phyloP scores from a whole-genome alignment of 1,140 invertebrate species.

The Hypsibius dujardini region DNA sequence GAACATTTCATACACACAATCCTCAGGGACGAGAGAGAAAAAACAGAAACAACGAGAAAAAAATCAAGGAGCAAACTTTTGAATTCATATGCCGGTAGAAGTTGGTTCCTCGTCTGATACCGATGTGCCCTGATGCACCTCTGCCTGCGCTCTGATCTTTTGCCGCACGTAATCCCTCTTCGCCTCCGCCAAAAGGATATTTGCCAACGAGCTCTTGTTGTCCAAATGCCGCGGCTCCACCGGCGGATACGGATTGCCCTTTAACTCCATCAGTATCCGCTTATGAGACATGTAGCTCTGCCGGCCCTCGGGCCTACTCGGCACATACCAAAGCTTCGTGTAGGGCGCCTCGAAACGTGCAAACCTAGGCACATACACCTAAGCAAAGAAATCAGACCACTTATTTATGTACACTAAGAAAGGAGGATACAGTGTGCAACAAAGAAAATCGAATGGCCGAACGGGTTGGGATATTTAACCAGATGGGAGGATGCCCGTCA shows the following conservation, averaged over 20 bases:
- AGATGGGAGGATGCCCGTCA: no score
- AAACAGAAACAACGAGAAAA: no score
- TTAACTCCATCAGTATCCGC: conserved; percentile 53
- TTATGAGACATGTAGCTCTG: conserved; percentile 7
- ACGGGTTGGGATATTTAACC: no score
- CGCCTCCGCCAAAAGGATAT: conserved; percentile 28
- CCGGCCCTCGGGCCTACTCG: conserved; percentile 33
- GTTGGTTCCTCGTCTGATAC: no score
- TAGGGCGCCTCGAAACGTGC: conserved; percentile 48
- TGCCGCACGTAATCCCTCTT: conserved; percentile 23
- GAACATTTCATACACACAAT: no score
- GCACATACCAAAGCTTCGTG: conserved; percentile 53
- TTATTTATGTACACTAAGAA: no score
- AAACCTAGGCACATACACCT: conserved; percentile 67
- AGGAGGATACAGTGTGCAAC: no score
- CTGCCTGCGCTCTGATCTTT: background rate
- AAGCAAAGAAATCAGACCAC: background rate
- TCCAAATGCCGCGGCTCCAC: conserved; percentile 22
- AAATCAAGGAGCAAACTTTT: no score
- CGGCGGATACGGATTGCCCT: conserved; percentile 35
- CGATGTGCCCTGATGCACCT: background rate
- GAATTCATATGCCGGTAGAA: no score
- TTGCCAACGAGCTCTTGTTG: conserved; percentile 25
- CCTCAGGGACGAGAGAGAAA: no score
- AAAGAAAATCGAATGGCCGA: no score